phyloP scores from a whole-genome alignment of 1,140 invertebrate genomes.

The Megalonaias nervosa region DNA sequence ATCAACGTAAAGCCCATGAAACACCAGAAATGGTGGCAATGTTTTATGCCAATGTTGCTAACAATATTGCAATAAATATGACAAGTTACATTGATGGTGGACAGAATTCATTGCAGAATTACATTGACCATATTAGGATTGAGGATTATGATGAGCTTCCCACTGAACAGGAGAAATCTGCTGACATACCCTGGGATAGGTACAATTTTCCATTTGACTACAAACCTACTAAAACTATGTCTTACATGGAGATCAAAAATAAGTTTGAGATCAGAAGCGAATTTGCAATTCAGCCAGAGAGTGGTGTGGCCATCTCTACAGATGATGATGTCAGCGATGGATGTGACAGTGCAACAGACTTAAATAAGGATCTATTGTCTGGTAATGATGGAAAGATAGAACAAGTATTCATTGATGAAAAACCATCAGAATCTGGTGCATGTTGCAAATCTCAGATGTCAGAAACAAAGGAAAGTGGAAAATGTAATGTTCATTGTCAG shows the following conservation, averaged over 20 bases:
- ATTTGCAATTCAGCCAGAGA: too few relatives aligned
- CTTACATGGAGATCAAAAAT: constrained; percentile 26
- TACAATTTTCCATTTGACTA: constrained; percentile 29
- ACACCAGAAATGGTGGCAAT: constrained; percentile 22
- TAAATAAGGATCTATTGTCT: too few relatives aligned
- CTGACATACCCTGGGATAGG: constrained; percentile 6
- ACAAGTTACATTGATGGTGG: constrained; percentile 32
- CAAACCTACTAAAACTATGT: constrained; percentile 19
- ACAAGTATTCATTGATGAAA: too few relatives aligned
- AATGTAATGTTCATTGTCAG: too few relatives aligned
- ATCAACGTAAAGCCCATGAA: constrained; percentile 28
- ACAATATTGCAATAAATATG: constrained; percentile 33
- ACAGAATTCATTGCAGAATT: constrained; percentile 12
- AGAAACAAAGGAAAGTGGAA: too few relatives aligned
- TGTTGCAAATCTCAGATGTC: too few relatives aligned
- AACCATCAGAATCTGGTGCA: too few relatives aligned
- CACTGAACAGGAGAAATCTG: constrained; percentile 9
- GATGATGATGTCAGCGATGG: too few relatives aligned
- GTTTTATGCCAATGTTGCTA: constrained; percentile 33
- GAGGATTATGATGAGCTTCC: constrained; percentile 13
- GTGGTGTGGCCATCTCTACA: too few relatives aligned
- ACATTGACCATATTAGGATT: constrained; percentile 9
- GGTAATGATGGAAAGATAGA: too few relatives aligned
- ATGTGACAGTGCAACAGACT: too few relatives aligned
- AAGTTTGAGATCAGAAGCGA: neutral